Evolutionary conservation across 2,888 invertebrate species (phyloP), one percentile per base, ranked within the genome.

Genomic region (Monopis laevigella): DNA sequence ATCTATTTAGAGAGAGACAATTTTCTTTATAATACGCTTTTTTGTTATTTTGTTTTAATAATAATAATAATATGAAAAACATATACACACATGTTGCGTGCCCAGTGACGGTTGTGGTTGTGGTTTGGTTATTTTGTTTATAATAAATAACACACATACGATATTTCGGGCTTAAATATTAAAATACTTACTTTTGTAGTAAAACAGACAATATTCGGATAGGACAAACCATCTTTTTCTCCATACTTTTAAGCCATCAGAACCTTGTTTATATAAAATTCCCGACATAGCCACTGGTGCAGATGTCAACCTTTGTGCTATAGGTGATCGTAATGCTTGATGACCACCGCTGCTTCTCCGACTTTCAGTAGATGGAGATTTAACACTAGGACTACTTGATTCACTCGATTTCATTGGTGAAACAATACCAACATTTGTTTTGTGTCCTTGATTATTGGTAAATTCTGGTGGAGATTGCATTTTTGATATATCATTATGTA

Each of bases 221-320:
- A 96, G 82, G 28, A 96, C 96, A 75, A 94, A 96, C 96, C 96
- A 96, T 45, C 96, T 85, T 62, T 92, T 93, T 62, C 95, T 90
- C 96, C 96, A 96, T 29, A 94, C 87, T 84, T 94, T 96, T 2
- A 96, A 81, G 5, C 95, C 95, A 58, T 94, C 93, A 24, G 93
- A 93, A 40, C 96, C 96, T 77, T 96, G 93, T 62, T 96, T 95
- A 67, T 93, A 90, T 38, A 96, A 78, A 89, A 96, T 93, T 13
- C 96, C 96, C 51, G 92, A 88, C 56, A 93, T 84, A 0, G 93
- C 87, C 6, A 96, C 93, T 5, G 92, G 90, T 1, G 94, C 91
- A 30, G 92, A 86, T n/a, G 88, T 84, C 44, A 90, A 89, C 46
- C 96, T 83, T 65, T 93, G 92, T 3, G 94, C 93, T 30, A 89